Percentiles rank a stretch among this genome's conserved stretches.
phyloP scores from a whole-genome alignment of 2,888 invertebrate genomes.

The Sthenelais limicola region DNA sequence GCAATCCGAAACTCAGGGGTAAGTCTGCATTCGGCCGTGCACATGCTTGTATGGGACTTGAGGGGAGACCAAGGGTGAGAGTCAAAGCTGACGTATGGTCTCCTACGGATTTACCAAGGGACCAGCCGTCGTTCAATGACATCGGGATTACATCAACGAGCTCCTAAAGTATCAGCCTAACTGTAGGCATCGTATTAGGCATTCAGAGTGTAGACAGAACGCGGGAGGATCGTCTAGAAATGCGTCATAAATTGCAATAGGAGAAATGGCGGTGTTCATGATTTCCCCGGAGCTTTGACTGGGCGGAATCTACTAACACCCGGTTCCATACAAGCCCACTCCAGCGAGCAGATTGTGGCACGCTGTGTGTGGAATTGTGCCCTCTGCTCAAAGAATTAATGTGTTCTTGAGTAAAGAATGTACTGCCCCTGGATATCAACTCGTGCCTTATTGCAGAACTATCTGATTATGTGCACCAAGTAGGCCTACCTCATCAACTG shows the following conservation, averaged over 20 bases:
- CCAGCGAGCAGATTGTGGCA: neutral
- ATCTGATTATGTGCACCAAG: too few species aligned
- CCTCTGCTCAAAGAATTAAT: too few species aligned
- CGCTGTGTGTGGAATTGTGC: neutral
- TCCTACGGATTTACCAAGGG: neutral
- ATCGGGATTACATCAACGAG: neutral
- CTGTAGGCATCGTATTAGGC: slow-evolving; percentile 3
- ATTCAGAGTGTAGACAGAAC: slow-evolving; percentile 6
- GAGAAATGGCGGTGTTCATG: slow-evolving; percentile 8
- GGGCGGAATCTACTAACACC: slow-evolving; percentile 5
- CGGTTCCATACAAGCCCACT: neutral
- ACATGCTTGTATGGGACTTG: neutral
- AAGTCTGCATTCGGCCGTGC: neutral
- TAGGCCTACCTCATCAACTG: too few species aligned
- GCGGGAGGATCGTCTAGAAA: slow-evolving; percentile 9
- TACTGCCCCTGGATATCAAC: too few species aligned
- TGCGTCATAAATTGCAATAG: slow-evolving; percentile 35
- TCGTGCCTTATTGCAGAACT: too few species aligned
- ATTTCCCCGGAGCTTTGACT: slow-evolving; percentile 26
- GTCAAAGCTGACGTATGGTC: neutral
- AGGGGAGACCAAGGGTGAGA: neutral
- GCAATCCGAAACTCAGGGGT: too few species aligned
- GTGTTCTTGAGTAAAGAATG: too few species aligned
- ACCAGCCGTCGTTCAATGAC: neutral
- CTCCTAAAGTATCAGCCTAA: neutral